phyloP scores from a whole-genome alignment of 2,888 invertebrate species.

The Cistogaster globosa region DNA sequence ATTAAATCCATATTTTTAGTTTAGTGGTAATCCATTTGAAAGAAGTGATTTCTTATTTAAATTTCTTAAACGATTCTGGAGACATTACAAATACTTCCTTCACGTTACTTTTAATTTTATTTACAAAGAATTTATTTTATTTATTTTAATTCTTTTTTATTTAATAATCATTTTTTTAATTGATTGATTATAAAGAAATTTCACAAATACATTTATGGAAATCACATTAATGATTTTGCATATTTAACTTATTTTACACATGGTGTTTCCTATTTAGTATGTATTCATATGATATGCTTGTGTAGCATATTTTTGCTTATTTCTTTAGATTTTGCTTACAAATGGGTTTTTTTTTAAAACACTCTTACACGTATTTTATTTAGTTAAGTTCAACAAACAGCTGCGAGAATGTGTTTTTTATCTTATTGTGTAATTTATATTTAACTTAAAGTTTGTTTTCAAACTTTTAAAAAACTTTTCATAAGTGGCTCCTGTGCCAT shows the following conservation, averaged over 20 bases:
- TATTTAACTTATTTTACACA: too few relatives aligned
- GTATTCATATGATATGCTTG: constrained; percentile 10
- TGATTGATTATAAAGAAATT: too few relatives aligned
- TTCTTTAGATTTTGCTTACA: neutral
- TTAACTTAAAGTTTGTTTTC: constrained; percentile 9
- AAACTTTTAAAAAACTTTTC: constrained; percentile 8
- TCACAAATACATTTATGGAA: too few relatives aligned
- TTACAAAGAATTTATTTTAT: neutral
- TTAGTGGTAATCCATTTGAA: constrained; percentile 44
- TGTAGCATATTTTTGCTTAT: constrained; percentile 27
- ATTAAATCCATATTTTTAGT: constrained; percentile 61
- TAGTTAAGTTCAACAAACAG: constrained; percentile 1
- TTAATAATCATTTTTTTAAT: too few relatives aligned
- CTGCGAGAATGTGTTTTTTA: neutral
- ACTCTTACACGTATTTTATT: neutral
- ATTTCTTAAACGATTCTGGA: neutral
- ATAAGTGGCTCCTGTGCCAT: constrained; percentile 8
- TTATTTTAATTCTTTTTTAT: too few relatives aligned
- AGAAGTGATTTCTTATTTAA: neutral
- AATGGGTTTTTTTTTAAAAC: neutral
- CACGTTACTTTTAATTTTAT: neutral
- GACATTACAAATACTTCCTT: neutral
- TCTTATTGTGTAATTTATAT: neutral
- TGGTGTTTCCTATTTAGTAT: neutral
- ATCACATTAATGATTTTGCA: too few relatives aligned